phyloP scores from a whole-genome alignment of 1,140 invertebrate species.

The Andrena cerasifolii region DNA sequence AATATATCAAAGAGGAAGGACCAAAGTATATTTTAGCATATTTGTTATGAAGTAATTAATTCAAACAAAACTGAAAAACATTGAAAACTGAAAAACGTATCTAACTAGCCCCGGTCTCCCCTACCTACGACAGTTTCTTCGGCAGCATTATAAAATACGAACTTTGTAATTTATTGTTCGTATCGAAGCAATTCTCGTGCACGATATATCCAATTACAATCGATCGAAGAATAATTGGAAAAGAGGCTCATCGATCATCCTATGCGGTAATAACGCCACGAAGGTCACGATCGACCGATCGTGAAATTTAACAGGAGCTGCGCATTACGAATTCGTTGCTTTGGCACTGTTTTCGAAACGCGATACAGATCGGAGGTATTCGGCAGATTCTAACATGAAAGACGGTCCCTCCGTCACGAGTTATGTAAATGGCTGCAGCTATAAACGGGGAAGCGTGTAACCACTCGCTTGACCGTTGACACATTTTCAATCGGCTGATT shows the following conservation, averaged over 20 bases:
- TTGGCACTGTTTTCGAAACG: background rate
- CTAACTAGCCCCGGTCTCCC: no score
- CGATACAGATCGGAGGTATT: background rate
- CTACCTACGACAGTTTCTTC: no score
- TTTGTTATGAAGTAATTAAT: no score
- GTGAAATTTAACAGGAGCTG: background rate
- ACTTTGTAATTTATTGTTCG: background rate
- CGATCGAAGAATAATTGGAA: background rate
- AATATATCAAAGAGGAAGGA: no score
- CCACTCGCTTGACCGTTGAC: background rate
- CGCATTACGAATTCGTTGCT: background rate
- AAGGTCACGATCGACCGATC: background rate
- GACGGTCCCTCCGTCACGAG: background rate
- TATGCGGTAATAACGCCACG: background rate
- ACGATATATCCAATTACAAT: background rate
- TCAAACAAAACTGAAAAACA: no score
- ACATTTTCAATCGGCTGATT: constrained; percentile 9
- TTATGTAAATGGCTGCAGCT: constrained; percentile 14
- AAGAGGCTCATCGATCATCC: no score
- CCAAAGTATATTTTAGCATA: no score
- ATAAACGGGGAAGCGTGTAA: background rate
- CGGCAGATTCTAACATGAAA: background rate
- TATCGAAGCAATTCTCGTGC: background rate
- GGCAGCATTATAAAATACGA: no score
- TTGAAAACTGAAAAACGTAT: no score